Evolutionary conservation across 2,797 vertebrate species (phyloP), one percentile per base, ranked within the genome.

Genomic region (Cercopithecus mitis): DNA sequence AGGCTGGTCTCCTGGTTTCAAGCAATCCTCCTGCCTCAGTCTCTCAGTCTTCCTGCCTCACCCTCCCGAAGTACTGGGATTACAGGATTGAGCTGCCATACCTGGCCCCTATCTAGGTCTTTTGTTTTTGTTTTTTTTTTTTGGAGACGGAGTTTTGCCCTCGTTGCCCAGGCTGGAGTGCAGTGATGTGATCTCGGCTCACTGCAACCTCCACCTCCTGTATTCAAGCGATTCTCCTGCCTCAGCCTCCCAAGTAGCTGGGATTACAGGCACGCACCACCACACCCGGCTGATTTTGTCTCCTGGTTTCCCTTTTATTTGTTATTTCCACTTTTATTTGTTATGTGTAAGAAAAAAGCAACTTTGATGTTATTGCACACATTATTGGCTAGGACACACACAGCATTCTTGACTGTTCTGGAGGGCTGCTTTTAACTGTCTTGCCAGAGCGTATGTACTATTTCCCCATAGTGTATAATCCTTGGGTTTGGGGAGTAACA

Each of bases 111-210:
- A 64, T n/a, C 15, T 67, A n/a, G 61, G 30, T 17, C 14, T 33
- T 33, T 64, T 64, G 15, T 61, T 50, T 50, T 50, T 19, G 19
- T 52, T 55, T 50, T 50, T 50, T 19, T 50, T 52, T 55, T 55
- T 22, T 55, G 0, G 52, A 55, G 7, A 55, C 2, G 19, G 30
- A n/a, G 15, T 67, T 67, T 67, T 67, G 30, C 61, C 33, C 15
- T 67, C 33, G 4, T 67, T 67, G 30, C 30, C 61, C 30, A 64
- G 61, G 30, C 61, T 64, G 14, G 14, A 33, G 61, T 64, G 61
- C 30, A 3, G 61, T 30, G 30, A 3, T 1, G 0, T 0, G 6
- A 33, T 64, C 30, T 64, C 1, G 0, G 61, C 61, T 64, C 30
- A 64, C 33, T n/a, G 30, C 30, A 64, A 19, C 61, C 33, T 33